Evolutionary conservation across 2,797 vertebrate species (phyloP).

Genomic region (Harpagifer antarcticus): DNA sequence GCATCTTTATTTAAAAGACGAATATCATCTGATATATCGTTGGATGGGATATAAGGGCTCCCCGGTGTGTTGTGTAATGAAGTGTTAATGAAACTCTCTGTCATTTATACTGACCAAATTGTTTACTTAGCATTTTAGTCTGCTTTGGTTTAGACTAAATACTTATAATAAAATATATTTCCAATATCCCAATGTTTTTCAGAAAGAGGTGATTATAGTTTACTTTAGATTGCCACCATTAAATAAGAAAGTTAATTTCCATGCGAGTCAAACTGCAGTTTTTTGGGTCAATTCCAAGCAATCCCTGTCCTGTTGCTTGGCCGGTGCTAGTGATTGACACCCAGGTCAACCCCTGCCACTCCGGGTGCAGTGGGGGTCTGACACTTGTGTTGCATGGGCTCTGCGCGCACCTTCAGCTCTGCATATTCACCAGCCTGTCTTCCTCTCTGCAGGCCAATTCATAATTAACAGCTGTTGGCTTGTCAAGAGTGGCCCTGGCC

Average conservation of each 20-base stretch:
- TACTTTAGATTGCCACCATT: constrained; percentile 27
- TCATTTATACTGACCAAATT: too few relatives aligned
- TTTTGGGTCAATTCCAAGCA: constrained; percentile 78
- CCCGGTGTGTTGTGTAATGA: neutral
- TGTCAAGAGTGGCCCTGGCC: constrained; percentile 87
- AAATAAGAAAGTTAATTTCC: constrained; percentile 65
- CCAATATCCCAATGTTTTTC: neutral
- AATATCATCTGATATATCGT: neutral
- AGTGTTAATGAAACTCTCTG: neutral
- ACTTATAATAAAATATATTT: neutral
- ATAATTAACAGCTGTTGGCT: constrained; percentile 92
- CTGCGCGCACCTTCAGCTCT: constrained; percentile 79
- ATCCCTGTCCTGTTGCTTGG: constrained; percentile 72
- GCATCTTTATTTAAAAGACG: neutral
- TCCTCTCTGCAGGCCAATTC: constrained; percentile 87
- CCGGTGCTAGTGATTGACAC: constrained; percentile 82
- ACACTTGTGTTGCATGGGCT: constrained; percentile 83
- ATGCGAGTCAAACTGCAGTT: constrained; percentile 63
- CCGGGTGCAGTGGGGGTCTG: constrained; percentile 83
- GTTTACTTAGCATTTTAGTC: too few relatives aligned
- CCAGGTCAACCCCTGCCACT: constrained; percentile 83
- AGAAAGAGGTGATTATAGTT: neutral
- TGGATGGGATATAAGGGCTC: neutral
- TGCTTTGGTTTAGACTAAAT: too few relatives aligned
- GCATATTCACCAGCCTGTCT: constrained; percentile 89